Base-by-base conservation (phyloP, 2,113 vertebrate species). In the Pycnonotus jocosus region DNA sequence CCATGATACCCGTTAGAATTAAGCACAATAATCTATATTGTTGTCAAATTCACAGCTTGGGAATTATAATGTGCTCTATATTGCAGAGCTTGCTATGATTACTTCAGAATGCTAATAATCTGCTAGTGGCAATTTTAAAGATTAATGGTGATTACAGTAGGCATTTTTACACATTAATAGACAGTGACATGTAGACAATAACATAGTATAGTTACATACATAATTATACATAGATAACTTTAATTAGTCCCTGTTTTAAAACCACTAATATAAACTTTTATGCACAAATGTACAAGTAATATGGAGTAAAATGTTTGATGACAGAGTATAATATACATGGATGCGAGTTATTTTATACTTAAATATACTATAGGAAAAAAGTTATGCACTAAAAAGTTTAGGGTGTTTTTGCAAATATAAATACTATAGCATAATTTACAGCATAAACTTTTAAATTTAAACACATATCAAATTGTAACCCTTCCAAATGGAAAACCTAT, bases 211-310 rank as follows among this genome's bases (percentile, higher is more conserved):
- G 96, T 98, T 98, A 98, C 96, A 98, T 92, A 98, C 91, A 98
- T 93, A 98, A 98, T 96, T 97, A 98, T 98, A 98, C 96, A 97
- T 97, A 96, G 91, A 97, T 90, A 97, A 95, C 87, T 97, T 97
- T 97, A 94, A 97, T 97, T 97, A 95, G 96, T 95, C 97, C 97
- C 95, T 97, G 94, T 97, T 98, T 94, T 79, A 97, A 93, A 98
- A 89, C 73, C 96, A 96, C 94, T 97, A 98, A 98, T 97, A 98
- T 98, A 97, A 97, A 98, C 97, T 85, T 98, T 98, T 98, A 98
- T 98, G 96, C 97, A 99, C 98, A 99, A 98, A 98, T 98, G 97
- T 98, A 98, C 98, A 98, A 50, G 5, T 97, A 98, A 98, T 97
- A 97, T 54, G 96, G 50, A 90, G 62, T 70, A 97, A 85, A 94